phyloP scores from a whole-genome alignment of 2,113 vertebrate genomes.

The Tringa solitaria region DNA sequence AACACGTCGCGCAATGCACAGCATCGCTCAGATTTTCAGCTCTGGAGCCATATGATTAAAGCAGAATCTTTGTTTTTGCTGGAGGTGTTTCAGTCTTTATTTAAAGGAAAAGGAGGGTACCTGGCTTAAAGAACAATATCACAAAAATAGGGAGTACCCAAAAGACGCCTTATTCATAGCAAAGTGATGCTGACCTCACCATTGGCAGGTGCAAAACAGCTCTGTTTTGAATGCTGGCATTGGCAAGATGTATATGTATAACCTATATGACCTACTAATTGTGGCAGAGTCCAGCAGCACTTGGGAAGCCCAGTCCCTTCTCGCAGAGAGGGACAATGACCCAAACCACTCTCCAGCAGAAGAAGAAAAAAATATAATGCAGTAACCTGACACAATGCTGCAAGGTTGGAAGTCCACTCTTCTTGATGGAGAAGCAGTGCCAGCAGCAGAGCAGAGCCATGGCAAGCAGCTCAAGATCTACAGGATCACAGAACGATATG shows the following conservation, averaged over 20 bases:
- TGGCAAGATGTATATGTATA: background rate
- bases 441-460: background rate
- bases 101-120: background rate
- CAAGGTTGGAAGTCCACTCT: background rate
- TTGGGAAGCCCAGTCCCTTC: background rate
- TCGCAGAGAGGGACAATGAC: background rate
- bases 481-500: no score
- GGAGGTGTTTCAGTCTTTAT: background rate
- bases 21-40: background rate
- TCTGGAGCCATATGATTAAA: background rate
- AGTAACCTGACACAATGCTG: background rate
- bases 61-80: background rate
- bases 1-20: rapidly evolving
- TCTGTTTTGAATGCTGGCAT: background rate
- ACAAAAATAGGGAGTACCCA: background rate
- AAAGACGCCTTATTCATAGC: background rate
- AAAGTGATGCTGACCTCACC: background rate
- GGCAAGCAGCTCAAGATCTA: background rate
- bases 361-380: background rate
- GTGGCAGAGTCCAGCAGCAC: background rate
- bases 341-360: background rate
- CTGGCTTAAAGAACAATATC: background rate
- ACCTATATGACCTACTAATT: background rate
- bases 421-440: rapidly evolving
- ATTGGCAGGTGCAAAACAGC: background rate